Base-by-base conservation (phyloP, 2,113 vertebrate species). In the Picathartes gymnocephalus region DNA sequence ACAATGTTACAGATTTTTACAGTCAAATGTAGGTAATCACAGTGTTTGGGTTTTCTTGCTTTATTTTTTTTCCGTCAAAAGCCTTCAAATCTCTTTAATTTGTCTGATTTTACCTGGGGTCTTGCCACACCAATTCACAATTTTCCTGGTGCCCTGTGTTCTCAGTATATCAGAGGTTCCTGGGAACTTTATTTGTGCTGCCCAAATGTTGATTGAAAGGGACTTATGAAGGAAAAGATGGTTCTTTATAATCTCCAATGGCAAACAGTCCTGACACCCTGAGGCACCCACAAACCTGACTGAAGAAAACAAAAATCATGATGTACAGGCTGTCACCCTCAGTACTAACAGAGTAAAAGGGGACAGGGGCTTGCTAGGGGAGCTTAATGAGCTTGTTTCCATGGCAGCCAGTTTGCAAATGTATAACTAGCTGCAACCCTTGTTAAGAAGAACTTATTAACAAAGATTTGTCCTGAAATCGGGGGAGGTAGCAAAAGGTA, bases 341-440 rank as follows among this genome's bases (percentile, higher is more conserved):
- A 82, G 44, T 31, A 50, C 21, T 69, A 84, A 47, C 15, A 79
- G 30, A 37, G 58, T 31, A 60, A 37, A 84, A 91, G 4, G 22
- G 35, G 50, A 30, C 48, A 45, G n/a, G 33, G 15, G 30, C n/a
- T 80, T 70, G 25, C 78, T 40, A 44, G 28, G 21, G 74, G 61
- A 77, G 27, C 50, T 88, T 78, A 80, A 85, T 57, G 48, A 76
- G 42, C 13, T 85, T 62, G 79, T 92, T 94, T 92, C 86, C 69
- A 73, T 84, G 57, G 68, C 78, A 92, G 79, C 53, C 51, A 69
- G 42, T 50, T 76, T 90, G 42, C 68, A 95, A 96, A 93, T 90
- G 70, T 66, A 2, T 81, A 35, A 83, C 42, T 90, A 70, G 24
- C 74, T 72, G 39, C 35, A 61, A 50, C 4, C 2, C 13, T 66